Percentiles rank a stretch among this genome's conserved stretches.
phyloP scores from a whole-genome alignment of 2,888 invertebrate genomes.

The Oegoconia quadripuncta region DNA sequence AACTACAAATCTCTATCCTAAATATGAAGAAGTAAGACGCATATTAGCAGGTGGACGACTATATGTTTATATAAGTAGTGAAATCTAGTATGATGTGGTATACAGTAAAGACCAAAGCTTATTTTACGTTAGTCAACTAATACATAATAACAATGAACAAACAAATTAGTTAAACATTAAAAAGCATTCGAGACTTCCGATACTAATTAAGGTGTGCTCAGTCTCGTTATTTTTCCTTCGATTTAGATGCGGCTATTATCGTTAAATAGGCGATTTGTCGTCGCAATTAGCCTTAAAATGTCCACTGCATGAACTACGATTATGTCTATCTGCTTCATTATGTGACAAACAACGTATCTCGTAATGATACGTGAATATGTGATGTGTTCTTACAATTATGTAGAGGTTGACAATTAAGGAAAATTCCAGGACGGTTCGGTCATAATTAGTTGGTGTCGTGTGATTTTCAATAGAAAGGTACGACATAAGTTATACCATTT shows the following conservation, averaged over 20 bases:
- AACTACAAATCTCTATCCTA: too few species aligned
- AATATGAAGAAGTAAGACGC: too few species aligned
- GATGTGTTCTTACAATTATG: neutral
- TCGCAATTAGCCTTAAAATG: constrained; percentile 65
- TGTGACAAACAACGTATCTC: constrained; percentile 14
- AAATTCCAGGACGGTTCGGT: neutral
- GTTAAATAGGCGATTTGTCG: constrained; percentile 55
- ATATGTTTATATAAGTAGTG: too few species aligned
- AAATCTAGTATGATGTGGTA: neutral
- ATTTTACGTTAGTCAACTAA: neutral
- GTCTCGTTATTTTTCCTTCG: constrained; percentile 44
- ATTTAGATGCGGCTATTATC: constrained; percentile 62
- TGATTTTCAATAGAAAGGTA: too few species aligned
- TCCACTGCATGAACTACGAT: constrained; percentile 40
- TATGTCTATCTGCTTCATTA: constrained; percentile 38
- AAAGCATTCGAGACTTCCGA: constrained; percentile 61
- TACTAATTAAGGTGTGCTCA: constrained; percentile 60
- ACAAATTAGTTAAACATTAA: constrained; percentile 68
- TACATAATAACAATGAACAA: constrained; percentile 30
- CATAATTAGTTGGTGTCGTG: neutral
- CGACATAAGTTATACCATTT: too few species aligned
- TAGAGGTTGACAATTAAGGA: neutral
- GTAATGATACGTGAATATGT: constrained; percentile 6
- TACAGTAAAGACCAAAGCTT: neutral
- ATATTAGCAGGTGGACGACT: too few species aligned